These are phyloP conservation scores for Biston stratarius DNA, from an alignment of 2,888 invertebrate genomes.

Conservation along the genomic window DNA sequence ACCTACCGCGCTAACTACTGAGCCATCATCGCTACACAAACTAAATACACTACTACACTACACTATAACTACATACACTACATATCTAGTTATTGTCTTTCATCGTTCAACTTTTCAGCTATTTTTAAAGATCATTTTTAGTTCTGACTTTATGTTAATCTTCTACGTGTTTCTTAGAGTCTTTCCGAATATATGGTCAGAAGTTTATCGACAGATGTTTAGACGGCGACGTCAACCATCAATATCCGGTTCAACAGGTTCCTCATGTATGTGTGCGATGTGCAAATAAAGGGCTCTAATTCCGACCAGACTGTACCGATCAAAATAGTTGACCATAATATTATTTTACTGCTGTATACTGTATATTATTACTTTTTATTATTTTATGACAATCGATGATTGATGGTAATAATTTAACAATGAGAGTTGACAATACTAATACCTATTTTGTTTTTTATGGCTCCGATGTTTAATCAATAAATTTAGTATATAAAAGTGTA, in stretches of 20 bases:
- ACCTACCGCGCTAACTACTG: no score
- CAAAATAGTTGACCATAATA: neutral
- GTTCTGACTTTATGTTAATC: neutral
- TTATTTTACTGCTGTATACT: neutral
- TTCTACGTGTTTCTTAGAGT: neutral
- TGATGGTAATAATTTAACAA: neutral
- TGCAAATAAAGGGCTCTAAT: conserved; percentile 22
- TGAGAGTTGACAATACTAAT: neutral
- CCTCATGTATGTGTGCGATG: conserved; percentile 1
- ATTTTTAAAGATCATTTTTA: neutral
- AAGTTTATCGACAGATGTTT: neutral
- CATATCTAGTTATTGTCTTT: no score
- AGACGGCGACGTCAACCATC: conserved; percentile 22
- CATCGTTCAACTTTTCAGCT: no score
- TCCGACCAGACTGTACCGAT: conserved; percentile 9
- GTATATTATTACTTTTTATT: no score
- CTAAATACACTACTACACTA: no score
- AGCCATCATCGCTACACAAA: no score
- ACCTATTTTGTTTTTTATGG: conserved; percentile 2
- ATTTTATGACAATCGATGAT: neutral
- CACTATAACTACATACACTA: no score
- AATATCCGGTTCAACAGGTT: conserved; percentile 43
- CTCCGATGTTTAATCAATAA: neutral
- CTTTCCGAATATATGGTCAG: neutral
- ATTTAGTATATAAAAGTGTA: no score